A percentile compares a stretch with the other conserved stretches of the same genome.
phyloP scores from a whole-genome alignment of 2,113 vertebrate species.

The Tonatia bakeri region DNA sequence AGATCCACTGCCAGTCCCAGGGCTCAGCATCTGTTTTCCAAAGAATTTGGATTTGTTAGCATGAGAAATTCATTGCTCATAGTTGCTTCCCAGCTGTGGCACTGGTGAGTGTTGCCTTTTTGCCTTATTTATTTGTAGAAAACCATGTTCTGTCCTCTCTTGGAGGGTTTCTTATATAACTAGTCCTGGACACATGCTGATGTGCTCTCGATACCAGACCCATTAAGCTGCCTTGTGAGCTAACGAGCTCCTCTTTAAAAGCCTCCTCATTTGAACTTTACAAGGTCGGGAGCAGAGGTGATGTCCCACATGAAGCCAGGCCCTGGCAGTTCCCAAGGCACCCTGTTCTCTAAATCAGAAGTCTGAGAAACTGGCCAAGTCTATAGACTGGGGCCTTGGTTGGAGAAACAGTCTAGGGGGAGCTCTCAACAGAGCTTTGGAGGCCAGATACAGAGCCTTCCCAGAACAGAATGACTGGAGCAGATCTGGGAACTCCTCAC shows the following conservation, averaged over 20 bases:
- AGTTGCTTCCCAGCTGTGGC: constrained; percentile 81
- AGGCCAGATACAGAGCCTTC: background rate
- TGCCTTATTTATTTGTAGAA: constrained; percentile 75
- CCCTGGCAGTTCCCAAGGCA: background rate
- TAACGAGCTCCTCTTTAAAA: background rate
- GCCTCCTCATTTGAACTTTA: constrained; percentile 20
- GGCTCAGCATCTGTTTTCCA: constrained; percentile 84
- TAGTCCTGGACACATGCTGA: constrained; percentile 44
- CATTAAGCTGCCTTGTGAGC: background rate
- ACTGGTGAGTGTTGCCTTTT: constrained; percentile 70
- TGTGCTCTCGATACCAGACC: constrained; percentile 5
- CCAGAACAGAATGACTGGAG: background rate
- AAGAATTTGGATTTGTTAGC: constrained; percentile 81
- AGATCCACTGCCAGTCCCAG: constrained; percentile 79
- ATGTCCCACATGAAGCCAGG: background rate
- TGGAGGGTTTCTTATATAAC: constrained; percentile 51
- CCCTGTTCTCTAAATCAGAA: background rate
- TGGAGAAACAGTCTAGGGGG: background rate
- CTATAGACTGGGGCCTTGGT: background rate
- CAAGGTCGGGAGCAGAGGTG: background rate
- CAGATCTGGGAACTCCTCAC: background rate
- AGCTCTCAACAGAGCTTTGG: background rate
- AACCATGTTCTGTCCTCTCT: constrained; percentile 51
- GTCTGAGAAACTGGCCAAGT: background rate
- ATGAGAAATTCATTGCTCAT: constrained; percentile 81